These are phyloP conservation scores for Rosalia funebris DNA, from an alignment of 2,888 invertebrate species.

Conservation along the genomic window DNA sequence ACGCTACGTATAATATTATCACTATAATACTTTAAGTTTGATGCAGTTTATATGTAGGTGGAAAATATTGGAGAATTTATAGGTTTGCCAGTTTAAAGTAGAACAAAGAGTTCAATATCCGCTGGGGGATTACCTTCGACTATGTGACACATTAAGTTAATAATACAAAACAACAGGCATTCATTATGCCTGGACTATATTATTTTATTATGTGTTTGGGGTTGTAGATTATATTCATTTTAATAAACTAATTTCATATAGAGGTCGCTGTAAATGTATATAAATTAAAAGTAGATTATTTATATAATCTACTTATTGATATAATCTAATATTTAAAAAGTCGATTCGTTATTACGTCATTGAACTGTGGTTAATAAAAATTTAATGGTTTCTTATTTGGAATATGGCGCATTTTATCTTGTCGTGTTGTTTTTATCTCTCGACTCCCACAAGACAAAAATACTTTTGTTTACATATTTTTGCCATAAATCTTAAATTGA, in stretches of 20 bases:
- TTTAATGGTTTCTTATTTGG: too few relatives aligned
- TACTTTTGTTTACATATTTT: too few relatives aligned
- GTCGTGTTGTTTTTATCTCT: too few relatives aligned
- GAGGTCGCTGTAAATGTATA: too few relatives aligned
- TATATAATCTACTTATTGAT: too few relatives aligned
- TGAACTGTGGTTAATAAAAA: too few relatives aligned
- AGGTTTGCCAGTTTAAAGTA: neutral
- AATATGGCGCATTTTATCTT: too few relatives aligned
- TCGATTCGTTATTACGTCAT: too few relatives aligned
- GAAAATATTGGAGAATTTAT: neutral
- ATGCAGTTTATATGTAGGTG: neutral
- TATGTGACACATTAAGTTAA: constrained; percentile 9
- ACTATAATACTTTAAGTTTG: neutral
- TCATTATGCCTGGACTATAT: constrained; percentile 1
- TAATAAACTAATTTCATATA: neutral
- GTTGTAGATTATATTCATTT: neutral
- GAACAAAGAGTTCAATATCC: neutral
- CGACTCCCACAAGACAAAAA: too few relatives aligned
- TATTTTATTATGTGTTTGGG: neutral
- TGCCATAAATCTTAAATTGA: too few relatives aligned
- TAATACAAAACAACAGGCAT: constrained; percentile 4
- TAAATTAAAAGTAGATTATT: too few relatives aligned
- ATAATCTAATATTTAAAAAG: too few relatives aligned
- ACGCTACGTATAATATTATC: neutral
- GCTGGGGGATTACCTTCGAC: neutral